Percentiles rank a stretch among this genome's conserved stretches.
phyloP scores from a whole-genome alignment of 2,888 invertebrate species.

The Hedychridium roseum region DNA sequence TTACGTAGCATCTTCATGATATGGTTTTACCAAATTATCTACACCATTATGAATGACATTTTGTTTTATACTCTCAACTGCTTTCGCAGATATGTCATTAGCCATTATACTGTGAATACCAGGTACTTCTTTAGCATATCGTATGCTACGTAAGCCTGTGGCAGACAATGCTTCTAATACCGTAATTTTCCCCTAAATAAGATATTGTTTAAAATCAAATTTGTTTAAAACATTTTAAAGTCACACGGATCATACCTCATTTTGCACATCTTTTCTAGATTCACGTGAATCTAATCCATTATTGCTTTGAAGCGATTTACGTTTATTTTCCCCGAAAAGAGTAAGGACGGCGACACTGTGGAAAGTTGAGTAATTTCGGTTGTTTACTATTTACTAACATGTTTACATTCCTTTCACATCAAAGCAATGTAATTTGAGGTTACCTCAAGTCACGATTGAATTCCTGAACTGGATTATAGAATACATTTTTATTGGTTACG shows the following conservation, averaged over 20 bases:
- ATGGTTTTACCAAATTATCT: slow-evolving; percentile 76
- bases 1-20: slow-evolving; percentile 89
- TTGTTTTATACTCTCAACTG: slow-evolving; percentile 84
- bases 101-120: slow-evolving; percentile 84
- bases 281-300: too few species aligned
- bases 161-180: slow-evolving; percentile 96
- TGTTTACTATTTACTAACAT: too few species aligned
- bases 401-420: too few species aligned
- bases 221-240: too few species aligned
- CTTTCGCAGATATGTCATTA: slow-evolving; percentile 87
- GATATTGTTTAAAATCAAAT: too few species aligned
- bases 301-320: too few species aligned
- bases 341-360: too few species aligned
- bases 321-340: too few species aligned
- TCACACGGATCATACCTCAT: too few species aligned
- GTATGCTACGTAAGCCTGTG: slow-evolving; percentile 92
- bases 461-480: slow-evolving; percentile 98
- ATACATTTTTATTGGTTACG: slow-evolving; percentile 79
- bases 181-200: slow-evolving; percentile 67
- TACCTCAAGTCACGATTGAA: slow-evolving; percentile 94
- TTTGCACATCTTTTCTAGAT: too few species aligned
- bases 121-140: slow-evolving; percentile 94
- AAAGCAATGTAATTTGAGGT: background rate
- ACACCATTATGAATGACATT: slow-evolving; percentile 84
- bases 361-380: too few species aligned